Evolutionary conservation across 2,888 invertebrate genomes (phyloP).

Genomic region (Mamestra brassicae): DNA sequence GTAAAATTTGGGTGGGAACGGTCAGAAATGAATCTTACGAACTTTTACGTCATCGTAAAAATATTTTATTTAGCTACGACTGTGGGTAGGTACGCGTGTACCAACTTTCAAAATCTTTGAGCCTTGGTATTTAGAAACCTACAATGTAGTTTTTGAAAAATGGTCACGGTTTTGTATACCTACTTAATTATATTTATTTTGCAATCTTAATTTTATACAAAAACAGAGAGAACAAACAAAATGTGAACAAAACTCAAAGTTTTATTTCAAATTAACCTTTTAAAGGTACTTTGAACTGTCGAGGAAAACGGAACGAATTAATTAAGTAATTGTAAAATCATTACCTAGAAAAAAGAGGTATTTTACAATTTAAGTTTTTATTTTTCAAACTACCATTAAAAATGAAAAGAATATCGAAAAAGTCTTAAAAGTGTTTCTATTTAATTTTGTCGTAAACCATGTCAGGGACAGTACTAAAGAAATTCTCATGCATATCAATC

Average conservation of each 20-base stretch:
- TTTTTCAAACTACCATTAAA: too few species aligned
- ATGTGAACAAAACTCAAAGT: too few species aligned
- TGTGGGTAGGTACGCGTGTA: neutral
- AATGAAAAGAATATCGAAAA: too few species aligned
- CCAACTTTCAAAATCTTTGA: slow-evolving; percentile 33
- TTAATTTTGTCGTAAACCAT: neutral
- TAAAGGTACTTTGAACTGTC: too few species aligned
- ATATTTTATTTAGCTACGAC: slow-evolving; percentile 21
- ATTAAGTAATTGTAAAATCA: neutral
- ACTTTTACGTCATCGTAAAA: slow-evolving; percentile 7
- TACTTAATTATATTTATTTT: neutral
- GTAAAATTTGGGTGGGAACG: slow-evolving; percentile 35
- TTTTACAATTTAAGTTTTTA: too few species aligned
- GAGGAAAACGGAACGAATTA: neutral
- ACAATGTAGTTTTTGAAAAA: slow-evolving; percentile 23
- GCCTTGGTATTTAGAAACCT: slow-evolving; percentile 39
- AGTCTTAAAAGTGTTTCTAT: neutral
- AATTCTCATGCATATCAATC: slow-evolving; percentile 15
- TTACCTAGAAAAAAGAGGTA: too few species aligned
- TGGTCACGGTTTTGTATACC: neutral
- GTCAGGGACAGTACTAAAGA: neutral
- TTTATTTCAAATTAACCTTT: too few species aligned
- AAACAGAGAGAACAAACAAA: neutral
- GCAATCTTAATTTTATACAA: neutral
- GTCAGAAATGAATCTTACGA: slow-evolving; percentile 37